Conservation (phyloP, 2,888 invertebrate genomes). For the Drosophila paucipuncta region DNA sequence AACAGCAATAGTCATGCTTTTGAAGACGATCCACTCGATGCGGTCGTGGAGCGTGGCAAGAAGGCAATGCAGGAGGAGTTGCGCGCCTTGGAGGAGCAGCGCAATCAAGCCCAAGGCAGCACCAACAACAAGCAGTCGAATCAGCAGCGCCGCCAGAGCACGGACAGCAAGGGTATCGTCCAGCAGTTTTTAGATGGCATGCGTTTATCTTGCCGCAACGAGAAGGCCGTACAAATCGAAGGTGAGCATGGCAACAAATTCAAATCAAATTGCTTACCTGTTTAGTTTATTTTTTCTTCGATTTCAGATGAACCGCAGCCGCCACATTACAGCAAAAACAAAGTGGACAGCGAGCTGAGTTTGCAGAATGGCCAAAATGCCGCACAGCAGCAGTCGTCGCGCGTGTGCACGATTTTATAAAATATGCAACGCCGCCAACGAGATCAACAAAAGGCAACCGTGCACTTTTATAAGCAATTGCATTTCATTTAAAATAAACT, state of each 20-base stretch:
- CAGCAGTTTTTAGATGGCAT: slow-evolving; percentile 80
- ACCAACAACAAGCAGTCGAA: slow-evolving; percentile 13
- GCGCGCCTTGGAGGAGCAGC: slow-evolving; percentile 61
- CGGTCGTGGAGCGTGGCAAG: slow-evolving; percentile 73
- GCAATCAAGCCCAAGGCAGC: slow-evolving; percentile 37
- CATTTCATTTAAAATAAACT: slow-evolving; percentile 69
- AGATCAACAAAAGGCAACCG: slow-evolving; percentile 1
- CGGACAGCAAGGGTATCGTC: slow-evolving; percentile 76
- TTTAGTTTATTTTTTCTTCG: slow-evolving; percentile 13
- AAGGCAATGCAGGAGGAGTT: slow-evolving; percentile 76
- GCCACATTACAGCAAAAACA: slow-evolving; percentile 67
- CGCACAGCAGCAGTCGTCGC: slow-evolving; percentile 77
- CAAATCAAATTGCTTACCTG: slow-evolving; percentile 46
- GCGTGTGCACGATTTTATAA: slow-evolving; percentile 85
- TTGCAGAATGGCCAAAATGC: slow-evolving; percentile 59
- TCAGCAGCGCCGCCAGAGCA: slow-evolving; percentile 32
- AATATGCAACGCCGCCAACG: slow-evolving; percentile 30
- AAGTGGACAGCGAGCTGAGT: slow-evolving; percentile 74
- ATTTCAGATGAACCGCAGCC: slow-evolving; percentile 78
- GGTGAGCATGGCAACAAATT: slow-evolving; percentile 59
- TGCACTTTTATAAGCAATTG: slow-evolving; percentile 68
- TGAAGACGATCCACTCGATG: slow-evolving; percentile 73
- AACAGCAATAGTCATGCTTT: slow-evolving; percentile 50
- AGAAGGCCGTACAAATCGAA: slow-evolving; percentile 80
- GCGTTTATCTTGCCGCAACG: slow-evolving; percentile 81